Conservation (phyloP, 2,797 vertebrate species). For the Rhabdomys pumilio region DNA sequence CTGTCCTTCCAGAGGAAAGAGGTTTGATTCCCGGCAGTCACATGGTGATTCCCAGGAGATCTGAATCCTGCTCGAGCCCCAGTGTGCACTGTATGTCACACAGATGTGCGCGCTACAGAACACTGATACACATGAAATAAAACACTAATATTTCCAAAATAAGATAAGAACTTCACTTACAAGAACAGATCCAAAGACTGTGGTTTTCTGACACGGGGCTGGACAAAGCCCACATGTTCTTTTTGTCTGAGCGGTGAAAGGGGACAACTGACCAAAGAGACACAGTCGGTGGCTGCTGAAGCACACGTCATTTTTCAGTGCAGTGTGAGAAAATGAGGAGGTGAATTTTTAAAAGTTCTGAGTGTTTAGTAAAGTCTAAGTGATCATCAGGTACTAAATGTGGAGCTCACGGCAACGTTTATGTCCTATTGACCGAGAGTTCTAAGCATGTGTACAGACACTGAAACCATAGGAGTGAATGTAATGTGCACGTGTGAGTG, state of each 20-base stretch:
- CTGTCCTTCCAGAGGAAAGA: neutral
- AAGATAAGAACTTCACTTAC: neutral
- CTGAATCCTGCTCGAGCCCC: neutral
- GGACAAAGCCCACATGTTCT: neutral
- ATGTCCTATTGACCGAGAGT: neutral
- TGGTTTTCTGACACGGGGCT: neutral
- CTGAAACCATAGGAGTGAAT: neutral
- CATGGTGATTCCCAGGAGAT: neutral
- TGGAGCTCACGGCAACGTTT: neutral
- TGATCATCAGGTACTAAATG: neutral
- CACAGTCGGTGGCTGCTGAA: neutral
- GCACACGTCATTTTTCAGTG: neutral
- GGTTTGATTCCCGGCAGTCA: neutral
- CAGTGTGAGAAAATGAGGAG: neutral
- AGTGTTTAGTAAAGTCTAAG: conserved; percentile 9
- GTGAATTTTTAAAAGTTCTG: conserved; percentile 18
- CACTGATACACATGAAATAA: neutral
- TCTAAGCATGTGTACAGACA: neutral
- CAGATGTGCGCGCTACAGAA: neutral
- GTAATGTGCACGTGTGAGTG: neutral
- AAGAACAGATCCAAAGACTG: neutral
- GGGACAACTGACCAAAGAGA: neutral
- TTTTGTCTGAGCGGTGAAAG: neutral
- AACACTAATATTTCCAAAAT: neutral
- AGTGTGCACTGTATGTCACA: neutral